These are phyloP conservation scores for Drosophila putrida DNA, from an alignment of 2,888 invertebrate species.

Conservation along the genomic window DNA sequence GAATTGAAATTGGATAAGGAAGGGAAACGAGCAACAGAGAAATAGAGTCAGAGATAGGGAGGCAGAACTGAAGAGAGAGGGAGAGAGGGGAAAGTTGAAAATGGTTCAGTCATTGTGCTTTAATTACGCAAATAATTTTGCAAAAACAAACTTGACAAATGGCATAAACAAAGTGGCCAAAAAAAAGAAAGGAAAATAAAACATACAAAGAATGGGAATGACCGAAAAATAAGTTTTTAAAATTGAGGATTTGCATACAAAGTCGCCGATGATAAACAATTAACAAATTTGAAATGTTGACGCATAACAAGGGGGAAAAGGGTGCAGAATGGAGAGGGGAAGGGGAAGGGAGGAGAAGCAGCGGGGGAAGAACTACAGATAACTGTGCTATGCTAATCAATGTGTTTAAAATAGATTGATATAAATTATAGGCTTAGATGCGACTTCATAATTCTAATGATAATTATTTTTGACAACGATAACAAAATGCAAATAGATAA, in stretches of 20 bases:
- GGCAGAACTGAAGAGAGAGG: background rate
- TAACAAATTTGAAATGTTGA: constrained; percentile 17
- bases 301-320: background rate
- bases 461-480: constrained; percentile 18
- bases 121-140: constrained; percentile 37
- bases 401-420: constrained; percentile 51
- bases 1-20: too few relatives aligned
- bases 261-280: constrained; percentile 64
- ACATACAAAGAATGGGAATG: constrained; percentile 7
- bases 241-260: constrained; percentile 69
- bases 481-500: constrained; percentile 26
- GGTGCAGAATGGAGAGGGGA: background rate
- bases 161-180: constrained; percentile 35
- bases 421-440: constrained; percentile 18
- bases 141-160: constrained; percentile 35
- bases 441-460: constrained; percentile 37
- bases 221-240: constrained; percentile 11
- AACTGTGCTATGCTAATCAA: constrained; percentile 50
- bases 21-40: too few relatives aligned
- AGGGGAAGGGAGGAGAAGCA: background rate
- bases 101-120: constrained; percentile 40
- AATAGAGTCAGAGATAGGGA: too few relatives aligned
- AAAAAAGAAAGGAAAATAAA: too few relatives aligned
- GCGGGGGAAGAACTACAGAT: background rate
- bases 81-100: background rate